phyloP scores from a whole-genome alignment of 1,140 invertebrate genomes.

The Fopius arisanus region DNA sequence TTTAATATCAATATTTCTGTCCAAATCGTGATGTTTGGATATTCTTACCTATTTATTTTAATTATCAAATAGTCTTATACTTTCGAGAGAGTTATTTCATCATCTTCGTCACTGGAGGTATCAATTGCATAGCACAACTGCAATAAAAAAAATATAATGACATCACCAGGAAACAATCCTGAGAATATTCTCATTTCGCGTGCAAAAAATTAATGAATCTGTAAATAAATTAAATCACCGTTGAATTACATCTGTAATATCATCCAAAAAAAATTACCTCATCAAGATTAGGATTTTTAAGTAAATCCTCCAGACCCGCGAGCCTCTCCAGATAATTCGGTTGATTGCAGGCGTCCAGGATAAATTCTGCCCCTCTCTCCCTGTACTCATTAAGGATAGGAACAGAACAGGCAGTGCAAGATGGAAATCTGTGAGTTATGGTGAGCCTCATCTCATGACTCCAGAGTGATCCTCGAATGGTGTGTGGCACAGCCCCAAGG shows the following conservation, averaged over 20 bases:
- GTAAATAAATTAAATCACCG: too few species aligned
- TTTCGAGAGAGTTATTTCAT: conserved; percentile 20
- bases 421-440: conserved; percentile 82
- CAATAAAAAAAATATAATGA: not conserved
- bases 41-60: too few species aligned
- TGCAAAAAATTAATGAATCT: too few species aligned
- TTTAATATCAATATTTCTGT: too few species aligned
- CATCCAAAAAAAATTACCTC: conserved; percentile 56
- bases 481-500: conserved; percentile 91
- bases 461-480: conserved; percentile 90
- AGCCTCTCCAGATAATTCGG: conserved; percentile 87
- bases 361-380: conserved; percentile 76
- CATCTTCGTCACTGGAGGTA: conserved; percentile 50
- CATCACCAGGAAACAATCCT: too few species aligned
- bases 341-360: conserved; percentile 86
- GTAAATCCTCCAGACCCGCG: conserved; percentile 83
- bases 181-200: too few species aligned
- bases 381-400: conserved; percentile 74
- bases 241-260: too few species aligned
- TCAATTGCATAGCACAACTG: conserved; percentile 46
- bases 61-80: not conserved
- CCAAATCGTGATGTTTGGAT: too few species aligned
- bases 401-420: conserved; percentile 91
- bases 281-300: conserved; percentile 70
- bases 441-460: conserved; percentile 82